Base-by-base conservation (phyloP, 2,888 invertebrate species). In the Mystacides longicornis region DNA sequence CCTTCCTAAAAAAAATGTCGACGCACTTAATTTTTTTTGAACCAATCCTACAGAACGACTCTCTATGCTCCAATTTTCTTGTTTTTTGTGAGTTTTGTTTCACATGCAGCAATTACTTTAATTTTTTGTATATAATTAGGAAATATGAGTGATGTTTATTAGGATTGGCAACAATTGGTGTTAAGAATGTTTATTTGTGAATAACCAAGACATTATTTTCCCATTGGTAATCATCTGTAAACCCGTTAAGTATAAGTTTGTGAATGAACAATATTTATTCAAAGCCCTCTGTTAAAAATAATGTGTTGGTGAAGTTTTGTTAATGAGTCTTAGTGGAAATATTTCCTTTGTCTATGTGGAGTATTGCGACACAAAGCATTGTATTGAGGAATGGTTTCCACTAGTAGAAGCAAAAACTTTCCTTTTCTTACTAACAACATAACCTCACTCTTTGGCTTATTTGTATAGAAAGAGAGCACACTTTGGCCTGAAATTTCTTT, bases 381-480 rank as follows among this genome's bases (percentile, higher is more conserved):
- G 37, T 37, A 37, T 14, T 7, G 37, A 37, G 37, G 37, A 37
- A 14, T 4, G 14, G 7, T 37, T 37, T 14, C 37, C 37, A 37
- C 37, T 37, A 23, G 57, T 60, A 56, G 60, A 58, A 54, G 60
- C 57, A 53, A 58, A 33, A 56, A 37, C 55, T 60, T 60, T 60
- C 55, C 60, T 58, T 60, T 56, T 60, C 55, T 58, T 56, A 56
- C 56, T 60, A 55, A 55, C 52, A 50, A 56, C 46, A 49, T 37
- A 49, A n/a, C n/a, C n/a, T 59, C 61, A 61, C 61, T 57, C 61
- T 61, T 53, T 61, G 55, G 56, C 57, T 59, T 55, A 55, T 51
- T 56, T 61, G 59, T 59, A 57, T 61, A 61, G 61, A 61, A 57
- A 61, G 61, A 61, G 61, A 61, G 61, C 61, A 61, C 61, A 57